phyloP scores from a whole-genome alignment of 2,113 vertebrate genomes.

The Phoxinus phoxinus region DNA sequence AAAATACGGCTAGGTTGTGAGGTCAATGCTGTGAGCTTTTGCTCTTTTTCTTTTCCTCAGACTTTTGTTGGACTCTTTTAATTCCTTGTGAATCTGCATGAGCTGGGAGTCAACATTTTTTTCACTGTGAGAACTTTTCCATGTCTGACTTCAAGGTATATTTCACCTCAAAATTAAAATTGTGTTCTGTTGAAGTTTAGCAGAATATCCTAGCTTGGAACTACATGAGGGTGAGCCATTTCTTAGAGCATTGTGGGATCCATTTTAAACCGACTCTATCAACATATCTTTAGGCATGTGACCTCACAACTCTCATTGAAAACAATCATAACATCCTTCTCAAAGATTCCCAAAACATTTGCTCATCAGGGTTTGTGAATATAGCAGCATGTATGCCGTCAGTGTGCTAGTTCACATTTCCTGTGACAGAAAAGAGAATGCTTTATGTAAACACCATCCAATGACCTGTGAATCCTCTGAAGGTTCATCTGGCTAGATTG shows the following conservation, averaged over 20 bases:
- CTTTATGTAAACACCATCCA: slow-evolving; percentile 27
- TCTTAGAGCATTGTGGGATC: not conserved
- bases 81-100: not conserved
- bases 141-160: not conserved
- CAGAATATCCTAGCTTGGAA: not conserved
- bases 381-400: not conserved
- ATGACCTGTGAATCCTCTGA: not conserved
- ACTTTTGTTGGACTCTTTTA: slow-evolving; percentile 11
- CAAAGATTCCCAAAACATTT: slow-evolving; percentile 1
- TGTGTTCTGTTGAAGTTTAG: too few relatives aligned
- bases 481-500: not conserved
- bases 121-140: slow-evolving; percentile 1
- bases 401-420: slow-evolving; percentile 9
- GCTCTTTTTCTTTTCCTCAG: slow-evolving; percentile 10
- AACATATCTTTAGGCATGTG: not conserved
- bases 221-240: not conserved
- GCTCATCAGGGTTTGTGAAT: slow-evolving; percentile 9
- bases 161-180: not conserved
- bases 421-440: slow-evolving; percentile 8
- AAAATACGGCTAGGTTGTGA: slow-evolving; percentile 44
- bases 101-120: not conserved
- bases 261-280: not conserved
- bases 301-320: not conserved
- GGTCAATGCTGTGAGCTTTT: slow-evolving; percentile 47
- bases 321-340: slow-evolving; percentile 25